These are phyloP conservation scores for Channa argus DNA, from an alignment of 2,113 vertebrate species.

Conservation along the genomic window DNA sequence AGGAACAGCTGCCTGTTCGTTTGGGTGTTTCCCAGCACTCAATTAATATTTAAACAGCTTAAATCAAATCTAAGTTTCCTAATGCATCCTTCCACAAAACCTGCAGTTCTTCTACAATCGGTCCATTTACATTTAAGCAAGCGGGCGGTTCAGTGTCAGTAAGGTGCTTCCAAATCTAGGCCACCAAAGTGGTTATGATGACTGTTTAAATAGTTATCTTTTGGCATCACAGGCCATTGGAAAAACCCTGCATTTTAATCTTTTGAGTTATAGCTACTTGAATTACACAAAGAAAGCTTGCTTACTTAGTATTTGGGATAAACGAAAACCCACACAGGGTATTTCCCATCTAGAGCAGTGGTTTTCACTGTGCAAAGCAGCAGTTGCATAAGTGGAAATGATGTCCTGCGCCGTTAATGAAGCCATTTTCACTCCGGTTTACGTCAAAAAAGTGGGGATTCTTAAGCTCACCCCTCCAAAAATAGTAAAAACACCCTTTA, in stretches of 20 bases:
- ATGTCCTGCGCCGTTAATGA: neutral
- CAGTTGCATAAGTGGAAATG: neutral
- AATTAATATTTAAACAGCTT: conserved; percentile 10
- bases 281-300: conserved; percentile 10
- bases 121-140: conserved; percentile 17
- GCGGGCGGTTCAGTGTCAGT: neutral
- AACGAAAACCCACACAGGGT: conserved; percentile 5
- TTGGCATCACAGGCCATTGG: neutral
- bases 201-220: neutral
- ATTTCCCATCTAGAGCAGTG: conserved; percentile 34
- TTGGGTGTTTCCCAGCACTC: conserved; percentile 12
- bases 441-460: no score
- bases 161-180: conserved; percentile 12
- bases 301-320: neutral
- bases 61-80: conserved; percentile 2
- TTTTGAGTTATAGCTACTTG: neutral
- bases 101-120: neutral
- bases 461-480: no score
- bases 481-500: no score
- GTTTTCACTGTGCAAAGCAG: neutral
- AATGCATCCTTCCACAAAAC: neutral
- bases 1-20: neutral
- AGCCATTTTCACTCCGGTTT: neutral
- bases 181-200: neutral
- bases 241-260: neutral